Conservation (phyloP, 2,888 invertebrate species). For the Eupeodes luniger region DNA sequence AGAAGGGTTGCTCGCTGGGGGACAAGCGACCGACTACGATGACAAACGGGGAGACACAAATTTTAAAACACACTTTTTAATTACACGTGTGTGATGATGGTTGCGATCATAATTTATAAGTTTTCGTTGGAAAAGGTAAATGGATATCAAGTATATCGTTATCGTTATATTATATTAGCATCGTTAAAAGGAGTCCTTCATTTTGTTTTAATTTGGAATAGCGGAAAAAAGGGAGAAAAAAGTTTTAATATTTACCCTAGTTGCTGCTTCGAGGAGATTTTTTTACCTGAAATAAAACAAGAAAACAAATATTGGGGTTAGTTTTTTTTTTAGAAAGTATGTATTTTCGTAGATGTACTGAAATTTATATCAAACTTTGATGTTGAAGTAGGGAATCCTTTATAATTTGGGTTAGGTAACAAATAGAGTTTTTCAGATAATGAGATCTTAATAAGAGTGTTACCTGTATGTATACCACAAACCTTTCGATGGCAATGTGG, state of each 20-base stretch:
- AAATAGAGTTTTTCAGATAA: no score
- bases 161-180: neutral
- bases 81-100: neutral
- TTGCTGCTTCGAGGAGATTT: neutral
- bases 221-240: neutral
- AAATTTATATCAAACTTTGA: no score
- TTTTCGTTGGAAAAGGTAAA: neutral
- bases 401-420: no score
- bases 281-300: slow-evolving; percentile 9
- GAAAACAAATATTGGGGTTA: neutral
- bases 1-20: no score
- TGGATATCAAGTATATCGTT: neutral
- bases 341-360: no score
- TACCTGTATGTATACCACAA: no score
- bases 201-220: neutral
- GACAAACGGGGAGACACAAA: neutral
- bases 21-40: no score
- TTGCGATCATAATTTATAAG: slow-evolving; percentile 10
- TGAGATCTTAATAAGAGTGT: no score
- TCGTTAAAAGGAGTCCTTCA: neutral
- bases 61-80: slow-evolving; percentile 1
- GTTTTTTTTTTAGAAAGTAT: neutral
- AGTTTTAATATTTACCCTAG: slow-evolving; percentile 11
- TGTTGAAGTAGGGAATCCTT: no score
- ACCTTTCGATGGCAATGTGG: no score